Conservation (phyloP, 2,113 vertebrate species). For the Stictonetta naevosa region DNA sequence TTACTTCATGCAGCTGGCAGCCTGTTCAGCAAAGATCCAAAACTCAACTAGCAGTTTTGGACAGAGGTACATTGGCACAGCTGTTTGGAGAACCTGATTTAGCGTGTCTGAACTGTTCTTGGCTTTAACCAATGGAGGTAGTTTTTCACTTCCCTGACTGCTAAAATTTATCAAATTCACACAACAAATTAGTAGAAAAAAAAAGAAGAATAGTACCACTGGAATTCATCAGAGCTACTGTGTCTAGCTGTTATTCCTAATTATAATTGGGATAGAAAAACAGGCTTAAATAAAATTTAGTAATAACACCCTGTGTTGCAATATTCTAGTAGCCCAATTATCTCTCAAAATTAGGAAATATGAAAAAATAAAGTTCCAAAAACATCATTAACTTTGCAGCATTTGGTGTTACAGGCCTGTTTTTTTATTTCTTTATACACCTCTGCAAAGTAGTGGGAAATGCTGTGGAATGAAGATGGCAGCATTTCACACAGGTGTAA, state of each 20-base stretch:
- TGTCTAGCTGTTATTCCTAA: not conserved
- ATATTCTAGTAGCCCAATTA: not conserved
- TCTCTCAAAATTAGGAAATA: not conserved
- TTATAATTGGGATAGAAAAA: not conserved
- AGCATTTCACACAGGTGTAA: not conserved
- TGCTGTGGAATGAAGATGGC: not conserved
- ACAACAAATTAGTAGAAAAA: slow-evolving; percentile 33
- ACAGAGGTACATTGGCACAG: slow-evolving; percentile 56
- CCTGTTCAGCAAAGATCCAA: slow-evolving; percentile 28
- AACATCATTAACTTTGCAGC: not conserved
- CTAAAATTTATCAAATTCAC: slow-evolving; percentile 50
- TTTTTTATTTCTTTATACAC: not conserved
- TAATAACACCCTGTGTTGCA: not conserved
- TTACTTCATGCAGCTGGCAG: slow-evolving; percentile 19
- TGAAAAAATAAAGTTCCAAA: not conserved
- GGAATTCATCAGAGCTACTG: not conserved
- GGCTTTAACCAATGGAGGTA: slow-evolving; percentile 13
- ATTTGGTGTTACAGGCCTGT: not conserved
- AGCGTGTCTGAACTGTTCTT: slow-evolving; percentile 41
- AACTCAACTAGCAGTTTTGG: slow-evolving; percentile 57
- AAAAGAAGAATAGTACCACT: not conserved
- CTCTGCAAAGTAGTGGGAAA: not conserved
- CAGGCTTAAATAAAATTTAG: not conserved
- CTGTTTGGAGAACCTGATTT: slow-evolving; percentile 62
- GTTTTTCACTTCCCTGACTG: slow-evolving; percentile 27